These are phyloP conservation scores for Sinodicranocentrus sp. DNA, from an alignment of 2,888 invertebrate genomes.

Conservation along the genomic window DNA sequence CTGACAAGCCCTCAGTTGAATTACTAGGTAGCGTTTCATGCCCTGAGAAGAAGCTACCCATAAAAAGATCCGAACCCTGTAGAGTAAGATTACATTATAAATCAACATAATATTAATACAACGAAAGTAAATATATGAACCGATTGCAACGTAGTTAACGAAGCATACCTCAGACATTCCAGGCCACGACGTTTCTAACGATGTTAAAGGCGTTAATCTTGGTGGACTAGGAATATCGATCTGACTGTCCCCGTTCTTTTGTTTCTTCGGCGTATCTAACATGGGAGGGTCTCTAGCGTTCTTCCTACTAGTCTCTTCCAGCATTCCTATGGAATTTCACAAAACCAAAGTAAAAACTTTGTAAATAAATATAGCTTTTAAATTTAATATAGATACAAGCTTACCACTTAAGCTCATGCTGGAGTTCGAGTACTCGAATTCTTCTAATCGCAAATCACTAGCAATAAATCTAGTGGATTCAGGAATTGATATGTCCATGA, in stretches of 20 bases:
- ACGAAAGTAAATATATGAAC: too few relatives aligned
- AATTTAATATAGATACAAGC: neutral
- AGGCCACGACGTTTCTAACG: constrained; percentile 50
- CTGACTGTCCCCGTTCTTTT: constrained; percentile 2
- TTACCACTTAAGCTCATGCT: constrained; percentile 70
- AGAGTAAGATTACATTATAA: too few relatives aligned
- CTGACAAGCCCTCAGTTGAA: constrained; percentile 39
- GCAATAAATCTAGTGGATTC: constrained; percentile 74
- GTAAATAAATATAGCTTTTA: neutral
- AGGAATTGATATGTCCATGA: constrained; percentile 76
- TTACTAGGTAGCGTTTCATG: constrained; percentile 20
- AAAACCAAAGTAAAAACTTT: neutral
- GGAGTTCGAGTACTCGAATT: constrained; percentile 71
- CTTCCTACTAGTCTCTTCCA: constrained; percentile 47
- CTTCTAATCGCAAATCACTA: constrained; percentile 70
- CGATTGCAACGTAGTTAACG: too few relatives aligned
- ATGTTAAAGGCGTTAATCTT: constrained; percentile 8
- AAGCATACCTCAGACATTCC: constrained; percentile 39
- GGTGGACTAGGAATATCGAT: constrained; percentile 13
- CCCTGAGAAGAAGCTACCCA: constrained; percentile 54
- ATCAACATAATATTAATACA: neutral
- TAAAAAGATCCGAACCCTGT: constrained; percentile 44
- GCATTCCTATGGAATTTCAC: constrained; percentile 29
- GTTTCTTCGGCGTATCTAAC: constrained; percentile 50
- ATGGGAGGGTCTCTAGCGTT: constrained; percentile 42